Evolutionary conservation across 2,113 vertebrate species (phyloP).

Genomic region (Cacatua alba): DNA sequence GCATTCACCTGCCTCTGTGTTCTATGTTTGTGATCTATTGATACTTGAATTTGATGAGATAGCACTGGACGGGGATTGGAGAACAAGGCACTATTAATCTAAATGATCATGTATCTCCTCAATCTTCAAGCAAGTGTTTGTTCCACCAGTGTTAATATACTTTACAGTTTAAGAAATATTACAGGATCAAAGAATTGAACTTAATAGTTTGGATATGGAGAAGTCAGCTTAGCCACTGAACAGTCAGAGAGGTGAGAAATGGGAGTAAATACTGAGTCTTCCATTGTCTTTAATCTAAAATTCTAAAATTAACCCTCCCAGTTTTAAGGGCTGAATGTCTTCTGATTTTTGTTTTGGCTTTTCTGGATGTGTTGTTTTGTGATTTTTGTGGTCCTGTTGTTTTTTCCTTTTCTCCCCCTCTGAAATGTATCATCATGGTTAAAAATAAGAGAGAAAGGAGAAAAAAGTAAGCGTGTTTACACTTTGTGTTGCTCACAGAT

Average conservation of each 20-base stretch:
- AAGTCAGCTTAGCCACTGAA: background rate
- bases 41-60: background rate
- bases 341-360: conserved; percentile 8
- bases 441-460: conserved; percentile 11
- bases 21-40: background rate
- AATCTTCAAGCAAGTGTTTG: background rate
- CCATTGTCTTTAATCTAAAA: background rate
- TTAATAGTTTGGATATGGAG: background rate
- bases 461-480: background rate
- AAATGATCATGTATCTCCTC: background rate
- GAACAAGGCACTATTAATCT: background rate
- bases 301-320: background rate
- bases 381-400: background rate
- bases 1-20: background rate
- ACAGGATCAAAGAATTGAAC: background rate
- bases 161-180: background rate
- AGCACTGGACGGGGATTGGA: background rate
- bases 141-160: background rate
- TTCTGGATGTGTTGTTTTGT: background rate
- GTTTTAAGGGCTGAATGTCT: background rate
- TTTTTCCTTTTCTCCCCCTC: background rate
- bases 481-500: conserved; percentile 1
- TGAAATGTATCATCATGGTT: background rate
- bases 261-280: background rate
- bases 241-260: background rate